Conservation (phyloP, 2,888 invertebrate genomes). For the Sussaba pulchella region DNA sequence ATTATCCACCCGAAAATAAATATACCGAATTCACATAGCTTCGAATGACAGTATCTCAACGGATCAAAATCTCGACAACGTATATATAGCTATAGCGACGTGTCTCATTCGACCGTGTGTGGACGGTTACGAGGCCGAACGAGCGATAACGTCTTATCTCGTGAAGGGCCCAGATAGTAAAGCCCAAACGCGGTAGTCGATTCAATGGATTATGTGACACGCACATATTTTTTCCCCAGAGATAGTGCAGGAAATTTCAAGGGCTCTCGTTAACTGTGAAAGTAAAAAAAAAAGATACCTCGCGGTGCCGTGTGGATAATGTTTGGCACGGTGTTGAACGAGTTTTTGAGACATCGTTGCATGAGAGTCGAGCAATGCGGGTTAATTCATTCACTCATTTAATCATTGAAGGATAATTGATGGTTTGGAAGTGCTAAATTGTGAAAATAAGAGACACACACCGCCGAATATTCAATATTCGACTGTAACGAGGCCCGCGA, state of each 20-base stretch:
- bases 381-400: conserved; percentile 23
- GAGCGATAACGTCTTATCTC: too few species aligned
- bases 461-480: conserved; percentile 21
- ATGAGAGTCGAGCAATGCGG: neutral
- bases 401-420: conserved; percentile 19
- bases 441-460: conserved; percentile 9
- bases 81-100: too few species aligned
- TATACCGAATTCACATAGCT: too few species aligned
- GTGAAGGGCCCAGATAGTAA: too few species aligned
- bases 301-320: conserved; percentile 32
- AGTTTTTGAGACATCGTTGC: neutral
- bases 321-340: conserved; percentile 1
- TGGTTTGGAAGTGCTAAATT: conserved; percentile 21
- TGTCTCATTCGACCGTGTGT: too few species aligned
- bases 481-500: neutral
- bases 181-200: too few species aligned
- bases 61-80: too few species aligned
- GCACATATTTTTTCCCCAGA: neutral
- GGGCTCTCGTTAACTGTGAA: neutral
- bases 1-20: too few species aligned
- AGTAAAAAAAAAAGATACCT: neutral
- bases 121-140: too few species aligned
- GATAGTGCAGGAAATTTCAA: neutral
- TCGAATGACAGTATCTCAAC: too few species aligned
- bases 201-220: too few species aligned